Percentiles rank a stretch among this genome's conserved stretches.
Conservation (phyloP, 30 jellyfish, hydroid and myxozoan species). For the Chrysaora quinquecirrha region DNA sequence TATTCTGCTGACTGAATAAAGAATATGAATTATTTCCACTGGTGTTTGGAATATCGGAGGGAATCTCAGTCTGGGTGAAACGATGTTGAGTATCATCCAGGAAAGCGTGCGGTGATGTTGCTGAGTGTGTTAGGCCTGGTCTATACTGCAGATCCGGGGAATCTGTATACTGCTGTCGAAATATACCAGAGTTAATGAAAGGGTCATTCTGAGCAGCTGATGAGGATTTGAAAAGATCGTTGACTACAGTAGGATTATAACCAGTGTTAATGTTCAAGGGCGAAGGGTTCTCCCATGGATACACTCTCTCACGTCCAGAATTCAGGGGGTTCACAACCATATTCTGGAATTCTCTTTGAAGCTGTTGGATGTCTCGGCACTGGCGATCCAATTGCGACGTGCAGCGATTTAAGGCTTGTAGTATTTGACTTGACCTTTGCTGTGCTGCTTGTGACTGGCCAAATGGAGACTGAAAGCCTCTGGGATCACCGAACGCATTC, state of each 20-base stretch:
- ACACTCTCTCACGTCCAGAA: conserved; percentile 13
- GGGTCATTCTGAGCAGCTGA: not conserved
- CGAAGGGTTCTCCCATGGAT: conserved; percentile 64
- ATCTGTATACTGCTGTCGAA: not conserved
- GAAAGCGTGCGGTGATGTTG: conserved; percentile 46
- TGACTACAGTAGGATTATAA: not conserved
- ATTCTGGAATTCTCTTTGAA: conserved; percentile 55
- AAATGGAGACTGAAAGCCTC: conserved; percentile 14
- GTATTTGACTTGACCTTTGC: conserved; percentile 7
- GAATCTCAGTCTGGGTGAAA: conserved; percentile 46
- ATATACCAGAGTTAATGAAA: not conserved
- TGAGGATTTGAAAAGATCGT: not conserved
- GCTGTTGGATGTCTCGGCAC: conserved; percentile 48
- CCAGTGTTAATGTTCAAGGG: conserved; percentile 4
- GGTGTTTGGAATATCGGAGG: not conserved
- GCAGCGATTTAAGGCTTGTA: conserved; percentile 52
- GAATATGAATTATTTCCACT: not conserved
- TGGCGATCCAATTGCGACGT: conserved; percentile 62
- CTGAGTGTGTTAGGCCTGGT: conserved; percentile 39
- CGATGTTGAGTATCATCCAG: conserved; percentile 36
- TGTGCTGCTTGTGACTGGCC: no score
- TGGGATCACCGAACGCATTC: not conserved
- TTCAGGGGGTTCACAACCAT: conserved; percentile 23
- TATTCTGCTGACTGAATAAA: conserved; percentile 5
- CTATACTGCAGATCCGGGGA: not conserved